Evolutionary conservation across 2,797 vertebrate species (phyloP).

Genomic region (Epinephelus coioides): DNA sequence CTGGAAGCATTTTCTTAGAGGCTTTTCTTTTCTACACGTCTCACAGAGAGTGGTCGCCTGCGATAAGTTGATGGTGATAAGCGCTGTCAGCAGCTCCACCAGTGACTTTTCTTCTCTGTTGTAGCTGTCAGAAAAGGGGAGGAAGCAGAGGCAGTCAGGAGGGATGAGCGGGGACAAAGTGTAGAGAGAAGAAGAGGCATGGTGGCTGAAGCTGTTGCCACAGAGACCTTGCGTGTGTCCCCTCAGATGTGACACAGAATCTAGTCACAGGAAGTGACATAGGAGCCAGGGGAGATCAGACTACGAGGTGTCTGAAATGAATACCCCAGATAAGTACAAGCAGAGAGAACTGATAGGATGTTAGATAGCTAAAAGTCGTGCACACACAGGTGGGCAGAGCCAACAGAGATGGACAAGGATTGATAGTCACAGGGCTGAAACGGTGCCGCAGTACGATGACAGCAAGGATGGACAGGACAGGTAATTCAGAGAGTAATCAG

Average conservation of each 20-base stretch:
- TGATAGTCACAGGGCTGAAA: constrained; percentile 27
- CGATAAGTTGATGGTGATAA: constrained; percentile 46
- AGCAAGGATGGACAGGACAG: constrained; percentile 3
- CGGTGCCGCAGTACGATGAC: constrained; percentile 3
- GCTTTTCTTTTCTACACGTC: constrained; percentile 12
- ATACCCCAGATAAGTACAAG: constrained; percentile 73
- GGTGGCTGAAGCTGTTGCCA: constrained; percentile 48
- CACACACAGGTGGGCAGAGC: constrained; percentile 17
- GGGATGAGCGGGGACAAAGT: background rate
- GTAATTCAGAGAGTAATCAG: constrained; percentile 44
- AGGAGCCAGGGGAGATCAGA: constrained; percentile 74
- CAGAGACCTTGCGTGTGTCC: constrained; percentile 49
- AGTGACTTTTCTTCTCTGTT: constrained; percentile 26
- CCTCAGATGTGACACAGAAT: constrained; percentile 75
- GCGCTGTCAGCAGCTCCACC: constrained; percentile 46
- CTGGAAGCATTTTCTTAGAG: constrained; percentile 35
- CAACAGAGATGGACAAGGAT: constrained; percentile 26
- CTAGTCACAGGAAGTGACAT: constrained; percentile 83
- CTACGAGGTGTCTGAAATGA: constrained; percentile 81
- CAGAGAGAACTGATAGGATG: constrained; percentile 69
- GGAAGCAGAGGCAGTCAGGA: background rate
- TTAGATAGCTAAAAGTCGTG: constrained; percentile 65
- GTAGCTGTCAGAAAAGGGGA: constrained; percentile 37
- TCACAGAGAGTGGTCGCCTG: constrained; percentile 9
- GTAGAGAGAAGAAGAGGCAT: background rate